Evolutionary conservation across 2,888 invertebrate species (phyloP).

Genomic region (Cryptocephalus primarius): DNA sequence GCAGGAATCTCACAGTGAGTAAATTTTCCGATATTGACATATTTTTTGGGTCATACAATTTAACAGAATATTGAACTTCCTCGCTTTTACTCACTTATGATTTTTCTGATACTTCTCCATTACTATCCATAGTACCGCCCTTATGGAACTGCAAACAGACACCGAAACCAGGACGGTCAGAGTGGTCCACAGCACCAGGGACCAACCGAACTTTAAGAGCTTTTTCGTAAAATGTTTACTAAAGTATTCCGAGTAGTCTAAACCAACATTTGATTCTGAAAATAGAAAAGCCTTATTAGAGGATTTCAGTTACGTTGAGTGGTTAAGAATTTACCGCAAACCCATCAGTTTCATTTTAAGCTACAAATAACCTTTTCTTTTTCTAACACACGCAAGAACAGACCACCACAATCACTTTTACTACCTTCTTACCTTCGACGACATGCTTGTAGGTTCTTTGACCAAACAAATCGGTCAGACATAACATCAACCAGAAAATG

Average conservation of each 20-base stretch:
- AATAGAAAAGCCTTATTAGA: not conserved
- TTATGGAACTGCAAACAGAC: constrained; percentile 15
- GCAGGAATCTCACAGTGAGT: too few species aligned
- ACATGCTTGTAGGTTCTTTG: constrained; percentile 6
- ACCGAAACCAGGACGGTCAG: constrained; percentile 18
- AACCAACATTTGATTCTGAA: not conserved
- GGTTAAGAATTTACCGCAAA: too few species aligned
- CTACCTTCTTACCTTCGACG: constrained; percentile 4
- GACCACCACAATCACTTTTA: too few species aligned
- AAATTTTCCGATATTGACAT: too few species aligned
- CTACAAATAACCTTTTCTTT: too few species aligned
- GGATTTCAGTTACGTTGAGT: not conserved
- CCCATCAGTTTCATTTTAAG: too few species aligned
- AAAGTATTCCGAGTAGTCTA: not conserved
- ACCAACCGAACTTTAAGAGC: constrained; percentile 15
- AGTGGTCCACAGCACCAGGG: constrained; percentile 18
- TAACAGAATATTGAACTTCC: not conserved
- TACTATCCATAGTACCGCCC: constrained; percentile 9
- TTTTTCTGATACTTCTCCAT: constrained; percentile 3
- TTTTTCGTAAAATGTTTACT: constrained; percentile 1
- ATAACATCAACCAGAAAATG: constrained; percentile 25
- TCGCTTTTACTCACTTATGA: too few species aligned
- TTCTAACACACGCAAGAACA: too few species aligned
- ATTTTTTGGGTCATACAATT: too few species aligned
- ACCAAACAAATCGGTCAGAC: constrained; percentile 22